These are phyloP conservation scores for Aulostomus chinensis DNA, from an alignment of 2,797 vertebrate genomes.

Conservation along the genomic window DNA sequence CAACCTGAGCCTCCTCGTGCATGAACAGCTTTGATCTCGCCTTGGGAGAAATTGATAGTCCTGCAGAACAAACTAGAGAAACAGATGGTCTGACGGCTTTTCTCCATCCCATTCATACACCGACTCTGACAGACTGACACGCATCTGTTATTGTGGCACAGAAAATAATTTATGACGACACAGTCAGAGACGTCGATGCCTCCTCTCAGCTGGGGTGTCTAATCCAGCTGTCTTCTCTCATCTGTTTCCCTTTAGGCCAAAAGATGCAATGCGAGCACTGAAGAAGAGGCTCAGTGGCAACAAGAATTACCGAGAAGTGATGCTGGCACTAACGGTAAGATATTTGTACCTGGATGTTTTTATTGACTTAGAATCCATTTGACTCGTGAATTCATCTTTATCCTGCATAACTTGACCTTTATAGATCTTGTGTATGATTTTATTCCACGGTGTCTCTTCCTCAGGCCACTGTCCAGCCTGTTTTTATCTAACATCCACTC, in stretches of 20 bases:
- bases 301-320: conserved; percentile 96
- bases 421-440: too few relatives aligned
- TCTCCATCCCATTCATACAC: conserved; percentile 39
- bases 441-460: too few relatives aligned
- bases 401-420: too few relatives aligned
- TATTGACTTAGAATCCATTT: too few relatives aligned
- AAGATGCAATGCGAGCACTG: conserved; percentile 92
- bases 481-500: too few relatives aligned
- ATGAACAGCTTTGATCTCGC: conserved; percentile 52
- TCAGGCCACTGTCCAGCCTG: too few relatives aligned
- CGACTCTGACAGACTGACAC: conserved; percentile 31
- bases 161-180: conserved; percentile 27
- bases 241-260: conserved; percentile 81
- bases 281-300: conserved; percentile 95
- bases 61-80: conserved; percentile 24
- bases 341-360: too few relatives aligned
- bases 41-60: conserved; percentile 32
- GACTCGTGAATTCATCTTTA: too few relatives aligned
- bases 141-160: conserved; percentile 44
- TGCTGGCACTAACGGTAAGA: conserved; percentile 94
- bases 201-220: conserved; percentile 10
- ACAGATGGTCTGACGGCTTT: conserved; percentile 49
- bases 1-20: conserved; percentile 37
- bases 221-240: conserved; percentile 27
- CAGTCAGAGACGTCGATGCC: conserved; percentile 31